A percentile compares a stretch with the other conserved stretches of the same genome.
Conservation (phyloP, 1,140 invertebrate species). For the Anoplophora glabripennis region DNA sequence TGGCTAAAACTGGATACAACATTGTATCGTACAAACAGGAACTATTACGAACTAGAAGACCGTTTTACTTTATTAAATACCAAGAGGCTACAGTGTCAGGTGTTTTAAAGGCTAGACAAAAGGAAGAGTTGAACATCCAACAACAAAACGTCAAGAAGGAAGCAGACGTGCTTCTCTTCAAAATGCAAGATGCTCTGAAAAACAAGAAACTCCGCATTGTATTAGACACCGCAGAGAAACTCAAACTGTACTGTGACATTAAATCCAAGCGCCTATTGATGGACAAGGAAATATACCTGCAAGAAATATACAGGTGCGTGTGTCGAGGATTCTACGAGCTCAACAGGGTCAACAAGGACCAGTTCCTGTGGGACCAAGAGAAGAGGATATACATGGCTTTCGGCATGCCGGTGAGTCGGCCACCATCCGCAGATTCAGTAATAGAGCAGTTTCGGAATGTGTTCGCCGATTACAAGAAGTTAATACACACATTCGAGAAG, state of each 20-base stretch:
- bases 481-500: conserved; percentile 32
- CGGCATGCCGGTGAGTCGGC: conserved; percentile 35
- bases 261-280: conserved; percentile 41
- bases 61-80: conserved; percentile 56
- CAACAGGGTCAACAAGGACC: conserved; percentile 36
- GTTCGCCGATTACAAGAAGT: conserved; percentile 40
- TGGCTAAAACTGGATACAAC: conserved; percentile 50
- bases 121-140: conserved; percentile 48
- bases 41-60: conserved; percentile 52
- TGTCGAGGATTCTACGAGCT: conserved; percentile 37
- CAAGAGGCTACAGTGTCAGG: conserved; percentile 53
- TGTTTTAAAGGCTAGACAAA: conserved; percentile 50
- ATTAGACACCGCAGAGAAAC: conserved; percentile 48
- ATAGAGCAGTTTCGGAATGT: conserved; percentile 36
- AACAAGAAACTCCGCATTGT: conserved; percentile 43
- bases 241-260: conserved; percentile 40
- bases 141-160: conserved; percentile 49
- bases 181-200: conserved; percentile 50
- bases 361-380: conserved; percentile 28
- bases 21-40: conserved; percentile 48
- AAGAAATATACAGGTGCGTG: conserved; percentile 36
- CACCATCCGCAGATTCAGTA: conserved; percentile 43
- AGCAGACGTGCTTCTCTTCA: conserved; percentile 49
- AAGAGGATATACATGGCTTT: conserved; percentile 38
- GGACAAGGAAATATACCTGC: conserved; percentile 35